A percentile compares a stretch with the other conserved stretches of the same genome.
These are phyloP conservation scores for Ditylenchus weischeri DNA, from an alignment of 2,888 invertebrate species.

Conservation along the genomic window DNA sequence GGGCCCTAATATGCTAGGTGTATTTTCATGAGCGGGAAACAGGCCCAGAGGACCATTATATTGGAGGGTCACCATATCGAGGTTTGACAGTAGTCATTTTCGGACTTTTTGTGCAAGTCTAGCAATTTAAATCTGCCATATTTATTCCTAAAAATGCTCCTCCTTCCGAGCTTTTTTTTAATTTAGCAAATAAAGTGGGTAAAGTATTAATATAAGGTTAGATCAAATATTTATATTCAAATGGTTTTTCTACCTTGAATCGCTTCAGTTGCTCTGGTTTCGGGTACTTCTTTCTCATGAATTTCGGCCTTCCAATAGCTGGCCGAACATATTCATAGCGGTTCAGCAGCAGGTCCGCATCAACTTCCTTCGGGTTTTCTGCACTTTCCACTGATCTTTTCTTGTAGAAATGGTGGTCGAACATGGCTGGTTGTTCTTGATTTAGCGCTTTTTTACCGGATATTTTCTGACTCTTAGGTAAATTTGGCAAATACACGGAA, in stretches of 20 bases:
- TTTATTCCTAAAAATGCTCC: no score
- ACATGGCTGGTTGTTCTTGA: not conserved
- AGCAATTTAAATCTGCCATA: no score
- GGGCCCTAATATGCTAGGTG: no score
- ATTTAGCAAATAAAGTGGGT: no score
- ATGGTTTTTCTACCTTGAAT: not conserved
- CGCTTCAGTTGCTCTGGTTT: not conserved
- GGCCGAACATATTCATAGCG: conserved; percentile 11
- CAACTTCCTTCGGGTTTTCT: not conserved
- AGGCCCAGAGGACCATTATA: no score
- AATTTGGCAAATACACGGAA: not conserved
- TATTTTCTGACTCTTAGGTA: not conserved
- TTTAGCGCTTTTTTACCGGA: not conserved
- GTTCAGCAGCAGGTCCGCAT: not conserved
- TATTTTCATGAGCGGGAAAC: no score
- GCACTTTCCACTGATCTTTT: not conserved
- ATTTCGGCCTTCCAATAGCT: conserved; percentile 6
- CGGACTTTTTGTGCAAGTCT: no score
- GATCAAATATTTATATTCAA: no score
- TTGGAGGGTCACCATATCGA: no score
- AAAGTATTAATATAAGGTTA: no score
- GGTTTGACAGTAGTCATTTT: no score
- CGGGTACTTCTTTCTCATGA: conserved; percentile 3
- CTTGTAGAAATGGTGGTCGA: conserved; percentile 2
- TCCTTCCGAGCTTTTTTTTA: no score